Evolutionary conservation across 2,797 vertebrate genomes (phyloP).

Genomic region (Champsocephalus esox): DNA sequence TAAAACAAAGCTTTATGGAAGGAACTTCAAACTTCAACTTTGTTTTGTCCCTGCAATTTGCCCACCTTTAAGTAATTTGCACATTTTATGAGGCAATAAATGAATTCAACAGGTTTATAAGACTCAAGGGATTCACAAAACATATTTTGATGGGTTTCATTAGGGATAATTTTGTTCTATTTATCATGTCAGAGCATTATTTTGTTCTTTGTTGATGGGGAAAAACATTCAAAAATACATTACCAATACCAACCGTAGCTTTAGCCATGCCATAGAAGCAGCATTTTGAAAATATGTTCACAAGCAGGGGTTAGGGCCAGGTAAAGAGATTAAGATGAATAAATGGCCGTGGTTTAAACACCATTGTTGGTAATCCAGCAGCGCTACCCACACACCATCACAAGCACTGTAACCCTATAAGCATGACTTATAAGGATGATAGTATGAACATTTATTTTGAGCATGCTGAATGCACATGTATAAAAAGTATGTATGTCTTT

Average conservation of each 20-base stretch:
- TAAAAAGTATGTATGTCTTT: constrained; percentile 15
- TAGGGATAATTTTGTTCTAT: too few species aligned
- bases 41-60: background rate
- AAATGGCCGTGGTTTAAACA: constrained; percentile 25
- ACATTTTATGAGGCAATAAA: background rate
- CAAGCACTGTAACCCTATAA: constrained; percentile 11
- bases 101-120: background rate
- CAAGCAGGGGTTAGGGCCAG: constrained; percentile 8
- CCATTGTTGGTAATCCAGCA: constrained; percentile 25
- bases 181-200: too few species aligned
- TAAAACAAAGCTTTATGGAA: too few species aligned
- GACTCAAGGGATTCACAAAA: background rate
- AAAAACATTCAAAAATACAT: too few species aligned
- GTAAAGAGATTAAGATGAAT: constrained; percentile 23
- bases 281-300: constrained; percentile 4
- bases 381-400: constrained; percentile 1
- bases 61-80: background rate
- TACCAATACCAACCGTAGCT: too few species aligned
- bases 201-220: too few species aligned
- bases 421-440: constrained; percentile 21
- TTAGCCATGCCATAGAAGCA: constrained; percentile 8
- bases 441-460: constrained; percentile 19
- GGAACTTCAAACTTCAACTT: too few species aligned
- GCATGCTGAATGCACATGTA: constrained; percentile 6
- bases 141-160: background rate